Base-by-base conservation (phyloP, 1,140 invertebrate species). In the Neodiprion fabricii region DNA sequence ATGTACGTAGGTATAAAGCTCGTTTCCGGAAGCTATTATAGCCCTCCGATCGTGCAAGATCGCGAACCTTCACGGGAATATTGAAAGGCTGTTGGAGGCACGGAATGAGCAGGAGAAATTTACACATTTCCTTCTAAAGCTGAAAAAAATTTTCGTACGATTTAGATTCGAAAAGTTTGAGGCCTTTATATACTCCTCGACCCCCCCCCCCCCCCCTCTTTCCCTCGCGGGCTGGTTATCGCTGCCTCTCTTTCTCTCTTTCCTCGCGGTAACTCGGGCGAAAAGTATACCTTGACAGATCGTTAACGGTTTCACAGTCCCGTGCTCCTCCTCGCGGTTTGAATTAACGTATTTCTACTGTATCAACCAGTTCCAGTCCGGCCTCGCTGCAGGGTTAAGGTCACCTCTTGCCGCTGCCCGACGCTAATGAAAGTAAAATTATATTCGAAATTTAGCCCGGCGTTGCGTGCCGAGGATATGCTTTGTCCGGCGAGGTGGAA, bases 331-430 rank as follows among this genome's bases (percentile, higher is more conserved):
- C 11, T 12, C 67, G 14, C 40, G 9, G 12, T 21, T 23, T 69
- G 21, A 23, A 11, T 47, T 69, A 11, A 47, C 40, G 67, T 69
- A 23, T 40, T 47, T 79, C 77, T 80, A 81, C 79, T 79, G 77
- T 82, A 75, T 79, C 75, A 74, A 76, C 77, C 72, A 75, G 75
- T 74, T 69, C 67, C 74, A 76, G 75, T 76, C 76, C 74, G 28
- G 28, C 28, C 5, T 40, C 5, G 28, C 28, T 40, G 28, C 28
- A 14, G 53, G 53, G 53, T 61, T 61, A 61, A 17, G 53, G 53
- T 61, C 53, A 61, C 53, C 11, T 61, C 53, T 61, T 17, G 53
- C 28, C 53, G 53, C n/a, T 61, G 11, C 53, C 53, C 9, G 53
- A 61, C 53, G 53, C n/a, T 61, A 61, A 61, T 61, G 53, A 61